Base-by-base conservation (phyloP, 2,113 vertebrate species). In the Arvicanthis niloticus region DNA sequence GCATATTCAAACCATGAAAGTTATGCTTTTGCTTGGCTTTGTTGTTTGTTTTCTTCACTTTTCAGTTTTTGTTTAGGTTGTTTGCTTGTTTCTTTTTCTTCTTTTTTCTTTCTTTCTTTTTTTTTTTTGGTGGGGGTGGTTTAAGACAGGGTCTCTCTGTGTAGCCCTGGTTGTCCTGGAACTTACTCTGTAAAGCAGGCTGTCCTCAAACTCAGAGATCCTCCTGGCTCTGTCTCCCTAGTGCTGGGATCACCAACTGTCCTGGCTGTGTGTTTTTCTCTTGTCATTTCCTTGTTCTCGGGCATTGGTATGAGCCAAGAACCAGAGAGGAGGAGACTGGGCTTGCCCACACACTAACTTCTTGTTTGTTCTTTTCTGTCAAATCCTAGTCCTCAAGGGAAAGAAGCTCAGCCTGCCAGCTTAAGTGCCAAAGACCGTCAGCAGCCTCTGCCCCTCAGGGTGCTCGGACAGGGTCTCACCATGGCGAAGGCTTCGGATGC, bases 351-450 rank as follows among this genome's bases (percentile, higher is more conserved):
- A 53, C n/a, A 12, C 19, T 97, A 51, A 97, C 82, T 45, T 93
- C 51, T 37, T 88, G 48, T 95, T 95, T 97, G 58, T 96, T 89
- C 3, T 60, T 92, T 34, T 97, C 76, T 98, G 76, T 97, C 4
- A 42, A 56, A 78, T 60, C 97, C 60, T 97, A 99, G 99, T 99
- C 88, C 99, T 99, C 98, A 99, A 99, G 99, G 99, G 99, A 98
- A 99, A 99, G 99, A 99, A 99, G 99, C 99, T 99, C 98, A 99
- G 99, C 98, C 99, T 99, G 99, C 99, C 99, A 98, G 99, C 99
- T 2, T 99, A 99, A 99, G 99, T 99, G 99, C 99, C 99, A 99
- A 99, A 99, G 97, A 96, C 7, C 98, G 94, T 96, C 98, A 95
- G 96, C 98, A 98, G 98, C 97, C 96, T 99, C 99, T 99, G 98